Conservation (phyloP, 2,797 vertebrate species). For the Emys orbicularis region DNA sequence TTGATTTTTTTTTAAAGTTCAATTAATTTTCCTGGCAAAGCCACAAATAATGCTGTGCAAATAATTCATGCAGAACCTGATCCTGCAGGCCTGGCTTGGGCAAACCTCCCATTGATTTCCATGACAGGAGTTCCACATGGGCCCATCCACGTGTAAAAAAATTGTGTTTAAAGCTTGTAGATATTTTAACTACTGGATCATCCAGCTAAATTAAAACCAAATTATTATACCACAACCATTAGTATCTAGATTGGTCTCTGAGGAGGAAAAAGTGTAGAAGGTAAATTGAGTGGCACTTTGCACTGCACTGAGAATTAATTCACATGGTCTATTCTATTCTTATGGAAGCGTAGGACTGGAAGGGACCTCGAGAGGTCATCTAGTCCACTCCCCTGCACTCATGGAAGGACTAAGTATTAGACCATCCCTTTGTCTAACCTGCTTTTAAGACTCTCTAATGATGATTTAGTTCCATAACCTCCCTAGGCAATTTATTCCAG, state of each 20-base stretch:
- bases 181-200: background rate
- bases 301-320: background rate
- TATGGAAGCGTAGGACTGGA: too few species aligned
- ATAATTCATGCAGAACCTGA: background rate
- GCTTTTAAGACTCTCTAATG: too few species aligned
- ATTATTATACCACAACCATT: background rate
- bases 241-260: background rate
- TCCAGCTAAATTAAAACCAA: background rate
- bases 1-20: conserved; percentile 53
- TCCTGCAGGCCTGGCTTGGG: background rate
- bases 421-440: too few species aligned
- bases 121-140: background rate
- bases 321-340: background rate
- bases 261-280: background rate
- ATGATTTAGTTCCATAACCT: too few species aligned
- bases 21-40: conserved; percentile 42
- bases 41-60: conserved; percentile 15
- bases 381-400: too few species aligned
- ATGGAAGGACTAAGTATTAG: too few species aligned
- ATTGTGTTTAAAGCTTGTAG: rapidly evolving
- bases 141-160: rapidly evolving
- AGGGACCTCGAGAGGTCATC: too few species aligned
- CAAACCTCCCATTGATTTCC: background rate
- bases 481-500: too few species aligned
- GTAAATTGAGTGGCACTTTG: background rate